Conservation (phyloP, 2,797 vertebrate species). For the Coluber constrictor region DNA sequence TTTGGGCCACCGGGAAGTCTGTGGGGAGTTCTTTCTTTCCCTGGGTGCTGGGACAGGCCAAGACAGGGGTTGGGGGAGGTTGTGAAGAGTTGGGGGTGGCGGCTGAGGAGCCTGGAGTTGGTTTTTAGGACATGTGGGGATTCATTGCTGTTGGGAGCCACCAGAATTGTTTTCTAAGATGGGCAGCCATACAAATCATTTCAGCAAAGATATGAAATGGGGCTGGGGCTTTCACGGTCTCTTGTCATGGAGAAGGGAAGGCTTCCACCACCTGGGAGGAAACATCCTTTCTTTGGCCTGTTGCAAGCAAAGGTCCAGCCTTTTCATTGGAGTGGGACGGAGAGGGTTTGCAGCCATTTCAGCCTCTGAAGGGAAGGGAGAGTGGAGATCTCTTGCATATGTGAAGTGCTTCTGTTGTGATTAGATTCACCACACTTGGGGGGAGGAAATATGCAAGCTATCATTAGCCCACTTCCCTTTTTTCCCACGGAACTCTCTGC, state of each 20-base stretch:
- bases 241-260: not conserved
- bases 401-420: not conserved
- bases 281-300: not conserved
- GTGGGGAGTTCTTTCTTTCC: not conserved
- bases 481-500: not conserved
- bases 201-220: not conserved
- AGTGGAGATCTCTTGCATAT: too few relatives aligned
- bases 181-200: not conserved
- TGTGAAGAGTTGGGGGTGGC: not conserved
- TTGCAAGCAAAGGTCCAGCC: too few relatives aligned
- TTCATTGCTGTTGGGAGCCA: not conserved
- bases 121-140: not conserved
- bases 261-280: not conserved
- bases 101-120: not conserved
- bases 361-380: not conserved
- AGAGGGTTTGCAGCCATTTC: not conserved
- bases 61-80: not conserved
- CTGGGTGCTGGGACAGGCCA: not conserved
- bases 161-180: not conserved
- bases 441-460: fast-evolving
- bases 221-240: not conserved
- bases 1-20: not conserved
- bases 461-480: not conserved
- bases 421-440: not conserved
- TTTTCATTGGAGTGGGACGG: not conserved